phyloP scores from a whole-genome alignment of 2,797 vertebrate genomes.

The Euphonia xanthogaster region DNA sequence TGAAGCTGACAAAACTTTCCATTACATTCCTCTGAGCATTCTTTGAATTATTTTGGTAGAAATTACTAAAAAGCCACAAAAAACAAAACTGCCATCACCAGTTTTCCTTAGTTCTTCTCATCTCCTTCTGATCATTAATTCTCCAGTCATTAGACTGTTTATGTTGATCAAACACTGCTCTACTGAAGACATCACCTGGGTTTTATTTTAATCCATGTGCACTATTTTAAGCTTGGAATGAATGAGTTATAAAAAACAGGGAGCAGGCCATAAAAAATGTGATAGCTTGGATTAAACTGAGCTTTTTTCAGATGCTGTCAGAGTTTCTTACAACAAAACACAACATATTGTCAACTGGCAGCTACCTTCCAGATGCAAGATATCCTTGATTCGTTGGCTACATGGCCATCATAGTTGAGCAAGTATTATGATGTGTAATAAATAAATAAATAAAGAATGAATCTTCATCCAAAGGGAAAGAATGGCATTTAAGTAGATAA shows the following conservation, averaged over 20 bases:
- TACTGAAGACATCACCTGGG: background rate
- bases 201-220: background rate
- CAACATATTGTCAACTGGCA: background rate
- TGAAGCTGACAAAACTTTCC: background rate
- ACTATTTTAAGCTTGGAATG: background rate
- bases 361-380: background rate
- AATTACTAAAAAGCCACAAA: background rate
- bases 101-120: background rate
- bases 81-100: background rate
- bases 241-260: background rate
- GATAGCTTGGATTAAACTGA: background rate
- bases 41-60: background rate
- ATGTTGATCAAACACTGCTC: background rate
- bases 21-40: background rate
- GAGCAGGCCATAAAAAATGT: background rate
- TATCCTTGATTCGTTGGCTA: background rate
- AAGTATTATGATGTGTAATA: background rate
- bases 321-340: background rate
- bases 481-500: background rate
- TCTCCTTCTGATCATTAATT: background rate
- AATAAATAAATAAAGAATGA: background rate
- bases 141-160: background rate
- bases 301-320: background rate
- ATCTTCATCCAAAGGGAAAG: background rate
- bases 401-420: background rate